Evolutionary conservation across 2,797 vertebrate genomes (phyloP).

Genomic region (Hyperoplus immaculatus): DNA sequence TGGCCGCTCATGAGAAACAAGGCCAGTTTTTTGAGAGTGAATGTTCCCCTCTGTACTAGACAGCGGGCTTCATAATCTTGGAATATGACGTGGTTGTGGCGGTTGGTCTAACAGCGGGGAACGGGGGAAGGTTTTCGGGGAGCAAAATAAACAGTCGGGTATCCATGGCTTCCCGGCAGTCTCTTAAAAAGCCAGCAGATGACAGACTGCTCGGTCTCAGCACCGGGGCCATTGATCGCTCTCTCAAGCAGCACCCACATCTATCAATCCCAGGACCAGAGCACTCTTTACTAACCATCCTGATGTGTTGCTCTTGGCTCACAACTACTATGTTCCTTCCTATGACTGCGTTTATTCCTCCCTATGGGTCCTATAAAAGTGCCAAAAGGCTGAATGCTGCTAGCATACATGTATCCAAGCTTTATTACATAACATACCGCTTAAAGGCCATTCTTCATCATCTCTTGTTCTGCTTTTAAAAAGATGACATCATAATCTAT

Average conservation of each 20-base stretch:
- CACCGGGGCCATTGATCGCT: slow-evolving; percentile 58
- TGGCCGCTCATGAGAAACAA: slow-evolving; percentile 56
- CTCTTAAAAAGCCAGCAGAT: slow-evolving; percentile 47
- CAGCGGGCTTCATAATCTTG: slow-evolving; percentile 62
- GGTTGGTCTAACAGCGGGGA: slow-evolving; percentile 67
- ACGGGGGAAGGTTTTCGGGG: slow-evolving; percentile 72
- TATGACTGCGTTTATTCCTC: slow-evolving; percentile 43
- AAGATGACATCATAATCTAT: neutral
- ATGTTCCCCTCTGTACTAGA: slow-evolving; percentile 69
- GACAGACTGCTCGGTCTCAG: slow-evolving; percentile 47
- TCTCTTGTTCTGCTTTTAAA: neutral
- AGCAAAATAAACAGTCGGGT: slow-evolving; percentile 78
- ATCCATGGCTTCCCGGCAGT: slow-evolving; percentile 71
- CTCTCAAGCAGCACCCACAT: slow-evolving; percentile 59
- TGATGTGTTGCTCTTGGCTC: slow-evolving; percentile 68
- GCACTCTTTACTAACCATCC: slow-evolving; percentile 42
- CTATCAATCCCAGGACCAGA: slow-evolving; percentile 43
- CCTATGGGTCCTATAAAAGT: slow-evolving; percentile 18
- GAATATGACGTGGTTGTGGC: slow-evolving; percentile 69
- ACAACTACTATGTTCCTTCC: slow-evolving; percentile 25
- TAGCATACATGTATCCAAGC: slow-evolving; percentile 10
- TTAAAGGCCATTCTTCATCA: neutral
- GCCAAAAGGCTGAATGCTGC: slow-evolving; percentile 30
- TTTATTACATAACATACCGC: slow-evolving; percentile 22
- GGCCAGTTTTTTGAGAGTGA: slow-evolving; percentile 59